Evolutionary conservation across 2,113 vertebrate species (phyloP).

Genomic region (Dinomys branickii): DNA sequence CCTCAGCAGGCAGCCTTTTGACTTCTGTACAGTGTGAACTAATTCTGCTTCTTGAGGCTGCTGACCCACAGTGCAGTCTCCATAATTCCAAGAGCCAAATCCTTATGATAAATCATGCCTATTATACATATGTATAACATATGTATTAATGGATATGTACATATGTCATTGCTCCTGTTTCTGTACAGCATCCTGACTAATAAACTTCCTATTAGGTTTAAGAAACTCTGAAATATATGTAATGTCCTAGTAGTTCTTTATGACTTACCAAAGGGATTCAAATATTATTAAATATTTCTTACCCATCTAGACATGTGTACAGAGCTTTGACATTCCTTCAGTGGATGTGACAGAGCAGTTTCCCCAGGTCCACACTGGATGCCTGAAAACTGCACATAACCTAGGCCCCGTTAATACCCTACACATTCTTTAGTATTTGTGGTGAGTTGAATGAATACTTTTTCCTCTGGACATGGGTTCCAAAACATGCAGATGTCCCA

Average conservation of each 20-base stretch:
- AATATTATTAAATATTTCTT: neutral
- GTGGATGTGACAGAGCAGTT: neutral
- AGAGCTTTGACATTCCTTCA: neutral
- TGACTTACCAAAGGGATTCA: neutral
- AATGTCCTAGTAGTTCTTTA: neutral
- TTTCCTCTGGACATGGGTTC: neutral
- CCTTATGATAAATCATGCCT: neutral
- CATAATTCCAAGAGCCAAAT: neutral
- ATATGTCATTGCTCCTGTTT: neutral
- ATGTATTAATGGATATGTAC: neutral
- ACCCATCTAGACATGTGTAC: neutral
- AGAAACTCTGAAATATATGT: neutral
- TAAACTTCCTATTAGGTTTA: neutral
- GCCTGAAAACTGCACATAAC: neutral
- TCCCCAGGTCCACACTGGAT: no score
- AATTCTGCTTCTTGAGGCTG: neutral
- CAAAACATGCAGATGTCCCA: neutral
- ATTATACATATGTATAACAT: neutral
- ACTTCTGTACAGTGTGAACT: neutral
- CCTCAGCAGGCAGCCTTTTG: neutral
- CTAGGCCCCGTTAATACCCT: no score
- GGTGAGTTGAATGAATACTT: neutral
- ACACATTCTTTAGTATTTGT: neutral
- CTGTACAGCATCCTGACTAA: neutral
- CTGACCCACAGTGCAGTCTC: neutral